Base-by-base conservation (phyloP, 1,140 invertebrate genomes). In the Lycorma delicatula region DNA sequence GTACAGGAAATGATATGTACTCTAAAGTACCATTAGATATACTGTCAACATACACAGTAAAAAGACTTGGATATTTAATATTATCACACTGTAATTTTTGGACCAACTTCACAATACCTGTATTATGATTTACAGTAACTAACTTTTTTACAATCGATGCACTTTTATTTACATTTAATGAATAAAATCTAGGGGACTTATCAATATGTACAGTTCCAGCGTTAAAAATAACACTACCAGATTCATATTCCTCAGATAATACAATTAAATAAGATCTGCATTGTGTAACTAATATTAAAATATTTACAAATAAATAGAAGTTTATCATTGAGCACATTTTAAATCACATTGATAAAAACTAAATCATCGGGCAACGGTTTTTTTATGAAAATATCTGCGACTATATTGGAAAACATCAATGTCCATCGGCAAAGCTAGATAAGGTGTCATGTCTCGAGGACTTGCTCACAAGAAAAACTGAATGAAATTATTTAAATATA, bases 11-110 rank as follows among this genome's bases (percentile, higher is more conserved):
- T 61, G 88, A 89, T 65, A 89, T 89, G 66, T 91, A 92, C 64
- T 91, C 87, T 38, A 91, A 82, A 53, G 86, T 88, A 38, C 84
- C 76, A 63, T 86, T 86, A 34, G 87, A 86, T 23, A 84, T 86
- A 13, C 88, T 91, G 66, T 93, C 89, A 55, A 92, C 82, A 72
- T 90, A 89, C 62, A 91, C 80, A 3, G 87, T 89, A 70, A 92
- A 90, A 16, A 91, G 76, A 62, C 87, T 85, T 0, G 89, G 87
- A 66, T 91, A 91, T 51, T 85, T 83, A 7, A 89, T 76, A 26
- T 86, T 87, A 59, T 89, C 83, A 72, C 89, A 93, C 62, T 81
- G 78, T n/a, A 92, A 71, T 13, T 74, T 72, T 61, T 82, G 81
- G 57, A 81, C 80, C n/a, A 91, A 69, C 1, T 79, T 81, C n/a